Percentiles rank a stretch among this genome's conserved stretches.
phyloP scores from a whole-genome alignment of 53 echinoderm and acorn worm species.

The Stichopus horrens region DNA sequence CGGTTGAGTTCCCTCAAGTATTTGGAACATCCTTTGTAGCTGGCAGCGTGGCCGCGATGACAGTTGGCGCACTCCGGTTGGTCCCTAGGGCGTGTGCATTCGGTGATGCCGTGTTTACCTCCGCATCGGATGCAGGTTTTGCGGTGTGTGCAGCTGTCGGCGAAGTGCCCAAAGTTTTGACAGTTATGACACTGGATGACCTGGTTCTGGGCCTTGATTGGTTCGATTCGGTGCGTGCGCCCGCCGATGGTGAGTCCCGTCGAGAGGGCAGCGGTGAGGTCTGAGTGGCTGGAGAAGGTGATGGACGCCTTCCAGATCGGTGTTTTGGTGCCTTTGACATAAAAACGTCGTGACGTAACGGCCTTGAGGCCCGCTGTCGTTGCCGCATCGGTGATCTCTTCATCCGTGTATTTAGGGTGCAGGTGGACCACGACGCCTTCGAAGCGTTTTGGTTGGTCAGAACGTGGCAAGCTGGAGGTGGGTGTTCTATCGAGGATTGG shows the following conservation, averaged over 20 bases:
- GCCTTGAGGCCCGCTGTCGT: neutral
- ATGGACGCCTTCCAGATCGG: slow-evolving; percentile 13
- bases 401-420: neutral
- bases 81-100: slow-evolving; percentile 6
- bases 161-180: neutral
- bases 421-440: neutral
- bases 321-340: neutral
- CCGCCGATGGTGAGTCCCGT: neutral
- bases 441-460: neutral
- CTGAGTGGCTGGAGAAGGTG: neutral
- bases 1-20: neutral
- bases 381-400: neutral
- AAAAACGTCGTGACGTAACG: neutral
- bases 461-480: neutral
- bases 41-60: neutral
- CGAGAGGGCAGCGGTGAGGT: neutral
- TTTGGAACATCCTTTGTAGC: slow-evolving; percentile 13
- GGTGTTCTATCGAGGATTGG: neutral
- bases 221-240: neutral
- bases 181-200: slow-evolving; percentile 21
- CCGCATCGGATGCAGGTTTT: slow-evolving; percentile 20
- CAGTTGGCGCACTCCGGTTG: slow-evolving; percentile 24
- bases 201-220: neutral
- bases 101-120: neutral
- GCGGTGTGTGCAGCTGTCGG: neutral